phyloP scores from a whole-genome alignment of 2,797 vertebrate species.

The Perodicticus potto region DNA sequence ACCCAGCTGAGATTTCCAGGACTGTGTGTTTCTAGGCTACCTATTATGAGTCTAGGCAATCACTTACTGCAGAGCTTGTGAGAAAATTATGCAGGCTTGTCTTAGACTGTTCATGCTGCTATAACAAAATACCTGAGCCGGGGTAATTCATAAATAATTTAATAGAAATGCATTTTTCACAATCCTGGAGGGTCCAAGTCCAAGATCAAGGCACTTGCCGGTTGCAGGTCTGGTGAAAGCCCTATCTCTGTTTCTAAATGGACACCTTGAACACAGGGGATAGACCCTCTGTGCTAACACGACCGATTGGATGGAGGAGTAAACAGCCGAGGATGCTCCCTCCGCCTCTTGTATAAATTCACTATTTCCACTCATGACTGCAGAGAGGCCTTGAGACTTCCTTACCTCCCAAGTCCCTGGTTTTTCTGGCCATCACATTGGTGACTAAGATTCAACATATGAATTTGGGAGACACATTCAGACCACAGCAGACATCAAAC shows the following conservation, averaged over 20 bases:
- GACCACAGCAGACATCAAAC: background rate
- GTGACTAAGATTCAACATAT: background rate
- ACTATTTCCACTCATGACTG: background rate
- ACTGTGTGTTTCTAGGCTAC: background rate
- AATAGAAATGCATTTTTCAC: background rate
- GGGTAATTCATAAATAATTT: background rate
- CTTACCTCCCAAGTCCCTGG: too few species aligned
- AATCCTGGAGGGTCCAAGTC: background rate
- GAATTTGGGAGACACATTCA: background rate
- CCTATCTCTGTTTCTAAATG: background rate
- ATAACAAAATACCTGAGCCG: background rate
- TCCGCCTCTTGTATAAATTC: background rate
- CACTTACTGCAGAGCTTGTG: background rate
- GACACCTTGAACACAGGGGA: background rate
- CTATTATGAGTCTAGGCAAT: background rate
- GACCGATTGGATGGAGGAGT: accelerated
- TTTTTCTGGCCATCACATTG: background rate
- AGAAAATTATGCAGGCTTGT: background rate
- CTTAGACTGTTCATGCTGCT: background rate
- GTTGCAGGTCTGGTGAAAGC: background rate
- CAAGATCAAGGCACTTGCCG: background rate
- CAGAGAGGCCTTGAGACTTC: background rate
- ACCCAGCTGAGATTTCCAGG: background rate
- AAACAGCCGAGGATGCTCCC: background rate
- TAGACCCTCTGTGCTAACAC: background rate